Percentiles rank a stretch among this genome's conserved stretches.
Conservation (phyloP, 1,140 invertebrate genomes). For the Drosophila teissieri region DNA sequence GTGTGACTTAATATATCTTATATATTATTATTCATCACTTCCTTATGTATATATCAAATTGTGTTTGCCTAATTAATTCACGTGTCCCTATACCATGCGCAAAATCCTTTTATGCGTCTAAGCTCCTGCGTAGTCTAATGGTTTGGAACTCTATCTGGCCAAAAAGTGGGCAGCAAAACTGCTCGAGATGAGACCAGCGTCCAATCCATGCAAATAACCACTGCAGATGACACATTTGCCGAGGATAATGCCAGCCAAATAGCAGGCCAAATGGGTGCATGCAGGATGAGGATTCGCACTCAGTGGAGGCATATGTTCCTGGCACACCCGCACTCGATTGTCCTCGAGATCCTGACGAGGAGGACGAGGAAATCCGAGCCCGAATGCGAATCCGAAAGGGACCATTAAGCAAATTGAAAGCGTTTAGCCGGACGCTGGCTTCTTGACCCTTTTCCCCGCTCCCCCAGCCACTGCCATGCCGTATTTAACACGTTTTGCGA, state of each 20-base stretch:
- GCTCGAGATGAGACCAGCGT: not conserved
- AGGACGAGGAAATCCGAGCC: constrained; percentile 30
- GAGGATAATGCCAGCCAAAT: constrained; percentile 56
- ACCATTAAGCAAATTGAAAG: constrained; percentile 82
- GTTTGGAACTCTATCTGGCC: constrained; percentile 19
- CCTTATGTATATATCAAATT: too few relatives aligned
- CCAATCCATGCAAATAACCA: constrained; percentile 57
- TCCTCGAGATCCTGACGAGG: constrained; percentile 29
- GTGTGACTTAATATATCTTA: too few relatives aligned
- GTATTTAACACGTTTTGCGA: constrained; percentile 76
- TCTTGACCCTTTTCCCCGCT: constrained; percentile 60
- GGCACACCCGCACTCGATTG: constrained; percentile 66
- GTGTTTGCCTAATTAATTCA: not conserved
- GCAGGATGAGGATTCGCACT: constrained; percentile 2
- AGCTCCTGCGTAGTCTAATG: constrained; percentile 15
- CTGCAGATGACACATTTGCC: constrained; percentile 70
- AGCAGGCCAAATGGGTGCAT: constrained; percentile 20
- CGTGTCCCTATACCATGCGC: not conserved
- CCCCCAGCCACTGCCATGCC: not conserved
- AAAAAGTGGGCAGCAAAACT: constrained; percentile 14
- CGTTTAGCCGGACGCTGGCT: constrained; percentile 73
- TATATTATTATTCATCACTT: too few relatives aligned
- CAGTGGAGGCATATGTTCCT: constrained; percentile 55
- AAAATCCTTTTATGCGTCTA: too few relatives aligned
- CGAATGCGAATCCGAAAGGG: constrained; percentile 35